Evolutionary conservation across 2,888 invertebrate species (phyloP).

Genomic region (Gandaritis pyraliata): DNA sequence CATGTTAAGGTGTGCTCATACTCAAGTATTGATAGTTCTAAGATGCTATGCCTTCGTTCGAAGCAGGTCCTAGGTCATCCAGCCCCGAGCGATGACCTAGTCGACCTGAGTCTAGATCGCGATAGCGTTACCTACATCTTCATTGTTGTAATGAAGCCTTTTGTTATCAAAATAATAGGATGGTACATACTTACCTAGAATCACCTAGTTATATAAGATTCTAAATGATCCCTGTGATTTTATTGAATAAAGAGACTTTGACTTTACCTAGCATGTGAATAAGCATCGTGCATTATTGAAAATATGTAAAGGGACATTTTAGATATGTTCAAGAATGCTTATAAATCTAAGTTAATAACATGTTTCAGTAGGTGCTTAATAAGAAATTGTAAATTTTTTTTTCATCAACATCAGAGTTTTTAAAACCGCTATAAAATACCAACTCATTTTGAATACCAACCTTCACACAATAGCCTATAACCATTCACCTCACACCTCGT

Average conservation of each 20-base stretch:
- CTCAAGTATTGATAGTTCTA: neutral
- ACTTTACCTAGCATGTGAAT: too few species aligned
- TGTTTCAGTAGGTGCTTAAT: too few species aligned
- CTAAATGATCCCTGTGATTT: too few species aligned
- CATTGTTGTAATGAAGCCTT: slow-evolving; percentile 33
- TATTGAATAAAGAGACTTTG: too few species aligned
- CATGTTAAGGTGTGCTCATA: too few species aligned
- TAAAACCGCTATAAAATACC: neutral
- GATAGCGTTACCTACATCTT: slow-evolving; percentile 46
- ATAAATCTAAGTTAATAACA: too few species aligned
- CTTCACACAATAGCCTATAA: slow-evolving; percentile 41
- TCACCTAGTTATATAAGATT: too few species aligned
- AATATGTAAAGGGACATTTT: too few species aligned
- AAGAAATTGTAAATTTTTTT: too few species aligned
- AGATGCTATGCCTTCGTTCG: slow-evolving; percentile 6
- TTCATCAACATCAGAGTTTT: too few species aligned
- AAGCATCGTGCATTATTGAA: too few species aligned
- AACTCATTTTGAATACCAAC: slow-evolving; percentile 34
- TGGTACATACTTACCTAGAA: neutral
- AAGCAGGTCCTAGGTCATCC: slow-evolving; percentile 39
- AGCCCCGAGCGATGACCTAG: slow-evolving; percentile 44
- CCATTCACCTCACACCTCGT: slow-evolving; percentile 67
- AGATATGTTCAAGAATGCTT: too few species aligned
- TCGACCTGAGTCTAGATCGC: slow-evolving; percentile 36
- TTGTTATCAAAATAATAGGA: slow-evolving; percentile 26